Conservation (phyloP, 2,888 invertebrate species). For the Metallyticus violacea region DNA sequence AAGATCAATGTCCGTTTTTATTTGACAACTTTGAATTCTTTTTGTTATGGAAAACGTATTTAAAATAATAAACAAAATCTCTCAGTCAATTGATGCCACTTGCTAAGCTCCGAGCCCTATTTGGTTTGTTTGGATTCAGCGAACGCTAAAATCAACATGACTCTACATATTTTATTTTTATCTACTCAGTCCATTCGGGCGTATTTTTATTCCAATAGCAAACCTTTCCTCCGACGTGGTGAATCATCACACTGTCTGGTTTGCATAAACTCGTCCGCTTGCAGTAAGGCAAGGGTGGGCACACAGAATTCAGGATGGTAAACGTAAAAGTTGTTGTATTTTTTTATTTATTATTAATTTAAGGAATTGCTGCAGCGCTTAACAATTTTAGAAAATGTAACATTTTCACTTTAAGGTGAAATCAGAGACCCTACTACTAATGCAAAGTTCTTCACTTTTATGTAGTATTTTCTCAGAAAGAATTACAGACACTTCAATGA, state of each 20-base stretch:
- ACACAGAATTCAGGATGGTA: too few species aligned
- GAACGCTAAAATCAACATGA: not conserved
- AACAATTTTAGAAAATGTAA: too few species aligned
- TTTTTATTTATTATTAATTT: too few species aligned
- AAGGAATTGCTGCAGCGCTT: too few species aligned
- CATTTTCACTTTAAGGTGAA: too few species aligned
- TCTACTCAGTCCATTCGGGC: not conserved
- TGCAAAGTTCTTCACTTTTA: too few species aligned
- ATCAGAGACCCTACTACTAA: too few species aligned
- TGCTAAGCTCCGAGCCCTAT: not conserved
- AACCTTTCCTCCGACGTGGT: not conserved
- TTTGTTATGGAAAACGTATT: not conserved
- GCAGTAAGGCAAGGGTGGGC: too few species aligned
- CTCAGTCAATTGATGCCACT: not conserved
- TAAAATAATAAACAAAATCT: not conserved
- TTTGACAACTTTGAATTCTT: not conserved
- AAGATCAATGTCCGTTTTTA: not conserved
- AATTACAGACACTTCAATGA: too few species aligned
- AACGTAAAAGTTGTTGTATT: too few species aligned
- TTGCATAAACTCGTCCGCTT: not conserved
- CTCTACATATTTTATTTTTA: not conserved
- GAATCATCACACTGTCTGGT: not conserved
- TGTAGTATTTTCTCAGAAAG: too few species aligned
- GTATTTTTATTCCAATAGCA: not conserved
- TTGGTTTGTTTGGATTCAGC: not conserved